phyloP scores from a whole-genome alignment of 2,113 vertebrate species.

The Eonycteris spelaea region DNA sequence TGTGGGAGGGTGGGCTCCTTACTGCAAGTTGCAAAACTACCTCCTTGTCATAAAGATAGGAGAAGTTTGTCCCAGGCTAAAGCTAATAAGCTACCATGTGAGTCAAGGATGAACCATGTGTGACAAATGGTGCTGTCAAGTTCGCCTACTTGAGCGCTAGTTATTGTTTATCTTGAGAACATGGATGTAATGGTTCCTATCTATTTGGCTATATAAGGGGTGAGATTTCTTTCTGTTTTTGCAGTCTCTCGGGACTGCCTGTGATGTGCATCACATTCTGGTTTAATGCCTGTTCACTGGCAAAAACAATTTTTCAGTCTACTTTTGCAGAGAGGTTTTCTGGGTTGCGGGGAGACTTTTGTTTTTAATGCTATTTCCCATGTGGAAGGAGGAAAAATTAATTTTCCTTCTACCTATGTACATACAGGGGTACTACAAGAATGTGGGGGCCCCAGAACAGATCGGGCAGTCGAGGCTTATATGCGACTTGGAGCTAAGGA shows the following conservation, averaged over 20 bases:
- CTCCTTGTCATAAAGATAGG: not conserved
- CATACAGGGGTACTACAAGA: not conserved
- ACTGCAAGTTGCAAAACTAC: not conserved
- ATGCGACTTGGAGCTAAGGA: not conserved
- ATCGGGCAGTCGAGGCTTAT: not conserved
- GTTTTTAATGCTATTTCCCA: not conserved
- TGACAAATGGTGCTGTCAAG: not conserved
- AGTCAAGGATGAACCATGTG: not conserved
- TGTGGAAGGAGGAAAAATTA: not conserved
- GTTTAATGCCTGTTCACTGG: not conserved
- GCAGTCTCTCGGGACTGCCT: not conserved
- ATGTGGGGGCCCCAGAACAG: not conserved
- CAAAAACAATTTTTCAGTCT: not conserved
- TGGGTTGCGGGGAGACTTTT: not conserved
- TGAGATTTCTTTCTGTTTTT: not conserved
- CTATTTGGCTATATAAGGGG: not conserved
- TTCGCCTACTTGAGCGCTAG: not conserved
- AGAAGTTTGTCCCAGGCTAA: not conserved
- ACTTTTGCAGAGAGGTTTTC: not conserved
- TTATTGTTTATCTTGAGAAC: not conserved
- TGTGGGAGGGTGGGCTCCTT: not conserved
- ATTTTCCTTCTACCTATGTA: not conserved
- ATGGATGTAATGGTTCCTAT: not conserved
- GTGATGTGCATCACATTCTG: not conserved
- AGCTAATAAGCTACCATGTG: not conserved